Evolutionary conservation across 2,113 vertebrate genomes (phyloP).

Genomic region (Hylia prasina): DNA sequence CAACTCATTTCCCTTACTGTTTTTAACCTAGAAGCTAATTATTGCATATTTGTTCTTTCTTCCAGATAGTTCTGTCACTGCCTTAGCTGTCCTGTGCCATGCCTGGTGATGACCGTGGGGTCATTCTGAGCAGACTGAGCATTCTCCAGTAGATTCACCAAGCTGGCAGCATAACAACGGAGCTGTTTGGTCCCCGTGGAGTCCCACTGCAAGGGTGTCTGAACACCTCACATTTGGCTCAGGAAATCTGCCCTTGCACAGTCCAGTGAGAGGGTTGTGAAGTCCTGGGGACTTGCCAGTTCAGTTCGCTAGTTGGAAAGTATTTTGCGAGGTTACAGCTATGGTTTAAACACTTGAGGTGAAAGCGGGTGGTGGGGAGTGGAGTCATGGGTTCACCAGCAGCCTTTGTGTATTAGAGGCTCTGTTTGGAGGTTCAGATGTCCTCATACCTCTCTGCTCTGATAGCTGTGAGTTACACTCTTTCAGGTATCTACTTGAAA

Average conservation of each 20-base stretch:
- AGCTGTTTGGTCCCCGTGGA: not conserved
- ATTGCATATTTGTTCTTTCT: not conserved
- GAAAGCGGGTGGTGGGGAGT: not conserved
- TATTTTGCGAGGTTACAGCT: not conserved
- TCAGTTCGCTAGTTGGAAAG: not conserved
- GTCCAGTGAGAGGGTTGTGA: accelerated
- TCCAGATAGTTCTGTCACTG: not conserved
- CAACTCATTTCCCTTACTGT: not conserved
- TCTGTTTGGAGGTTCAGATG: not conserved
- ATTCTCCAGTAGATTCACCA: not conserved
- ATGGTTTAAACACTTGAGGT: not conserved
- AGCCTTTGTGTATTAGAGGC: not conserved
- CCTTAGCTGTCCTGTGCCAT: not conserved
- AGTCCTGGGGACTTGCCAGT: not conserved
- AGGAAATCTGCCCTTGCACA: not conserved
- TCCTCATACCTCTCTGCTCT: not conserved
- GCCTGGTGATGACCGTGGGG: not conserved
- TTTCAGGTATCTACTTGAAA: not conserved
- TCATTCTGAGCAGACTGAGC: not conserved
- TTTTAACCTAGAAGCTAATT: not conserved
- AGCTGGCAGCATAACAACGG: accelerated
- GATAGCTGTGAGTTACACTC: not conserved
- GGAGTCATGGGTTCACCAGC: not conserved
- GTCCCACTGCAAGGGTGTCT: not conserved
- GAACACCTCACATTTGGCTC: accelerated